Evolutionary conservation across 2,797 vertebrate genomes (phyloP), one percentile per base, ranked within the genome.

Genomic region (Crax fasciolata): DNA sequence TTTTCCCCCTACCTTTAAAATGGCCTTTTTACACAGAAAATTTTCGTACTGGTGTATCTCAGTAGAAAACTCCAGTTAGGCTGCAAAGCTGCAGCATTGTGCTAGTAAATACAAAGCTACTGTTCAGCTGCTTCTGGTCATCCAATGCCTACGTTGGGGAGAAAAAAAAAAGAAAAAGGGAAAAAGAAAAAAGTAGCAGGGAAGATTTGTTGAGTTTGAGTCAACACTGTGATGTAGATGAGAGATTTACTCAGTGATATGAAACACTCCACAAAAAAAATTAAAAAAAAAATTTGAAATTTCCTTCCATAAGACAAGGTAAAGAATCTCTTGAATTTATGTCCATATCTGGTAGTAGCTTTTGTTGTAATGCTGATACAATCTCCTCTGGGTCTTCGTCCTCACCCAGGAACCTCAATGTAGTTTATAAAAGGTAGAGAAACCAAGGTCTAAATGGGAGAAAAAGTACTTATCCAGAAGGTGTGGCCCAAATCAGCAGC

Each of bases 81-180:
- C 35, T 35, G 35, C 35, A 35, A 35, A 35, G 35, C 35, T 35
- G 35, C 35, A 35, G 35, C 35, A 8, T 35, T 35, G 23, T 41
- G 61, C 30, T 77, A 59, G 35, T 61, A 59, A 85, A 71, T 39
- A 13, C 30, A 74, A 10, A 13, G 13, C 24, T 80, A n/a, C 38
- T 52, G 14, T 49, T 83, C 39, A 32, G 24, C 32, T 88, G 12
- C 25, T 68, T 91, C 74, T 84, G 70, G 28, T 71, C 41, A 54
- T n/a, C 24, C 10, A 41, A 28, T 44, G 15, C 6, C 15, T 44
- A 74, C 83, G 85, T 0, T 3, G 1, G 30, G 19, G 1, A 2
- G 17, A n/a, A 43, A 38, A 18, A 39, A 39, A 17, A 13, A 28
- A 62, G 21, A 62, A 19, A 51, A 24, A 25, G 15, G 30, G 30